phyloP scores from a whole-genome alignment of 2,888 invertebrate species.

The Synergus japonicus region DNA sequence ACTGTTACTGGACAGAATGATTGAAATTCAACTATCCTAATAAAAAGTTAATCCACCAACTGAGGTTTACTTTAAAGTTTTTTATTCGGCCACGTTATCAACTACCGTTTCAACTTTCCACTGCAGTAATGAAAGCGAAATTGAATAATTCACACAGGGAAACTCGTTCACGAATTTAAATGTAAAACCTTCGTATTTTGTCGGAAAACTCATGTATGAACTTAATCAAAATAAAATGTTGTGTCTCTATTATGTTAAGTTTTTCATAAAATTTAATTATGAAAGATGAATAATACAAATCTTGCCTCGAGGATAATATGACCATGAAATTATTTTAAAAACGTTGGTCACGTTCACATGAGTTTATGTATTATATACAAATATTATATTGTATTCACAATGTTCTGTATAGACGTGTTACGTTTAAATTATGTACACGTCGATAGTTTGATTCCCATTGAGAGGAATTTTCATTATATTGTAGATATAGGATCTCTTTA shows the following conservation, averaged over 20 bases:
- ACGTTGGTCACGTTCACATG: neutral
- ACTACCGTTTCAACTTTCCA: constrained; percentile 7
- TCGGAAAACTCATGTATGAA: too few species aligned
- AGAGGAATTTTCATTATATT: neutral
- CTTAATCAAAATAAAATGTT: too few species aligned
- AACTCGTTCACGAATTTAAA: constrained; percentile 9
- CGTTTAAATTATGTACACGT: neutral
- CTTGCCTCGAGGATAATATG: neutral
- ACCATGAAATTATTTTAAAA: constrained; percentile 3
- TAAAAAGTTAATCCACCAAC: constrained; percentile 9
- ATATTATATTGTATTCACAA: neutral
- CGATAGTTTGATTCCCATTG: neutral
- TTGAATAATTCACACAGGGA: neutral
- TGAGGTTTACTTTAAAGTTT: neutral
- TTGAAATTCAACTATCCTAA: neutral
- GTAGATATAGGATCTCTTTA: neutral
- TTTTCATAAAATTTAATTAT: neutral
- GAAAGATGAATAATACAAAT: neutral
- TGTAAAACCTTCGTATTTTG: neutral
- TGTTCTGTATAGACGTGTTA: neutral
- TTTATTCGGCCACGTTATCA: constrained; percentile 1
- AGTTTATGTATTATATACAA: neutral
- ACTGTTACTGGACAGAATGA: neutral
- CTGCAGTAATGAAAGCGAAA: constrained; percentile 2
- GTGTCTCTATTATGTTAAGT: neutral